Conservation (phyloP, 37 sponge, comb jelly and placozoan species). For the Cliona cf. orientalis region DNA sequence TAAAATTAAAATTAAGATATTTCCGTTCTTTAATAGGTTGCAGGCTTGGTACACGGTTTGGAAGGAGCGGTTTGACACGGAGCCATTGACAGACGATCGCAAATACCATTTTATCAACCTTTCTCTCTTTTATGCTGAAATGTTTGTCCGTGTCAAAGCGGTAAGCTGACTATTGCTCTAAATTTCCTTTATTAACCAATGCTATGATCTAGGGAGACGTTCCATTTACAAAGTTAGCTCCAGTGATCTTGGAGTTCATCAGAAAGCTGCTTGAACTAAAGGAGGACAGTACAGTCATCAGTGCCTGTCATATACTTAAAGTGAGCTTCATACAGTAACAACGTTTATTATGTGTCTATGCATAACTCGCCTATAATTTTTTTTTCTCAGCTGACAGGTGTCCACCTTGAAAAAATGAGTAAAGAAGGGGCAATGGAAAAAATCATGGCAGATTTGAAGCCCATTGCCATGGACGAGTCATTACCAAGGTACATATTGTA, state of each 20-base stretch:
- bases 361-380: not conserved
- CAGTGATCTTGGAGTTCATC: not conserved
- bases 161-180: conserved; percentile 2
- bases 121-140: conserved; percentile 34
- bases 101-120: conserved; percentile 16
- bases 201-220: not conserved
- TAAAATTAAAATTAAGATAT: not conserved
- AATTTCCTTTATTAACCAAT: too few species aligned
- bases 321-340: not conserved
- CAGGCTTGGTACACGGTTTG: conserved; percentile 18
- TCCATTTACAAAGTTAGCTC: not conserved
- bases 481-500: not conserved
- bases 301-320: conserved; percentile 37
- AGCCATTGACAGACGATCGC: not conserved
- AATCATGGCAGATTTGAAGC: not conserved
- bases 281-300: conserved; percentile 4
- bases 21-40: not conserved
- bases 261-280: not conserved
- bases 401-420: not conserved
- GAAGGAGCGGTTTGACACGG: not conserved
- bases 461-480: conserved; percentile 1
- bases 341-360: conserved; percentile 1
- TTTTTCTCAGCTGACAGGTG: conserved; percentile 12
- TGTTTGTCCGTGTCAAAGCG: conserved; percentile 6
- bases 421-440: not conserved